Evolutionary conservation across 2,797 vertebrate species (phyloP).

Genomic region (Carduelis carduelis): DNA sequence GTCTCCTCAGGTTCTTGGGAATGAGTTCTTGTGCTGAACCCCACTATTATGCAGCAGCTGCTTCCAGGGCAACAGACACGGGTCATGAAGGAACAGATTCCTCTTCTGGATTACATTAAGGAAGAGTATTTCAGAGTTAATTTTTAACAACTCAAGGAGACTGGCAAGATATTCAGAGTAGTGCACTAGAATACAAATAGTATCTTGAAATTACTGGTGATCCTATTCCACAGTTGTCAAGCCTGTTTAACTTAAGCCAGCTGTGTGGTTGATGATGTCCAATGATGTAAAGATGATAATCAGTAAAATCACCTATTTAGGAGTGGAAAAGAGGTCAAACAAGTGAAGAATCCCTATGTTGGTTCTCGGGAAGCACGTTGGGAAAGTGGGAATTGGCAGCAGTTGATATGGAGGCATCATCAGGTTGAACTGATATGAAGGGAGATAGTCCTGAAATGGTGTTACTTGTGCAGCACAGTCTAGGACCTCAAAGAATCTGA

Average conservation of each 20-base stretch:
- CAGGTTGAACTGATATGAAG: not conserved
- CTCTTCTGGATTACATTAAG: not conserved
- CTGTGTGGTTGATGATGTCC: not conserved
- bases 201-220: not conserved
- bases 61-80: not conserved
- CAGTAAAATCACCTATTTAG: not conserved
- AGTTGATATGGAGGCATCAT: not conserved
- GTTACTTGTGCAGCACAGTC: not conserved
- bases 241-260: not conserved
- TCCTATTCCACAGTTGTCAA: not conserved
- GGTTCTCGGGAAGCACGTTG: not conserved
- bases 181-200: not conserved
- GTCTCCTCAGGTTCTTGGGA: not conserved
- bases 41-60: not conserved
- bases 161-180: not conserved
- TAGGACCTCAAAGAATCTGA: not conserved
- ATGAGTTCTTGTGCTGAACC: not conserved
- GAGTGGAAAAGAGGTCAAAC: not conserved
- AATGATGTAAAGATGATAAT: not conserved
- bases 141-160: not conserved
- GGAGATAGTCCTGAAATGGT: not conserved
- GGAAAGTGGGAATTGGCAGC: not conserved
- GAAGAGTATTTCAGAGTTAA: constrained; percentile 15
- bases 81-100: not conserved
- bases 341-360: not conserved